These are phyloP conservation scores for Andricus curvator DNA, from an alignment of 2,888 invertebrate species.

Conservation along the genomic window DNA sequence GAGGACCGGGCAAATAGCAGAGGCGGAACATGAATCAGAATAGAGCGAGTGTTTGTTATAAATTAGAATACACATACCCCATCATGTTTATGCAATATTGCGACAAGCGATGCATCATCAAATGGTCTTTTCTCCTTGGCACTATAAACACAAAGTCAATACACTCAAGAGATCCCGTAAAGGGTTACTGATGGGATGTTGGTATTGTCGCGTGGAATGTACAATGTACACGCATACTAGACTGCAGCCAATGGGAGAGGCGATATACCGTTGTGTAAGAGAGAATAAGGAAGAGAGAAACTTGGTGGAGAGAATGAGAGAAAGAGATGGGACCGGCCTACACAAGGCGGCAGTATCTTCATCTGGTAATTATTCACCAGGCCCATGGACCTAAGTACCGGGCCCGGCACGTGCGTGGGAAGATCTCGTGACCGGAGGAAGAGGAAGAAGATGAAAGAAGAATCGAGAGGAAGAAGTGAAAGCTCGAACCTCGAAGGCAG, in stretches of 20 bases:
- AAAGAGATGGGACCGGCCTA: slow-evolving; percentile 59
- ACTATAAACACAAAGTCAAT: slow-evolving; percentile 33
- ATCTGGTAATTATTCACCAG: slow-evolving; percentile 72
- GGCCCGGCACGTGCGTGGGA: slow-evolving; percentile 69
- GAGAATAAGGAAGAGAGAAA: slow-evolving; percentile 45
- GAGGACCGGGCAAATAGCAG: not conserved
- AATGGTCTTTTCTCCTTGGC: slow-evolving; percentile 26
- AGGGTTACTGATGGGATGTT: slow-evolving; percentile 30
- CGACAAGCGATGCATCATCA: slow-evolving; percentile 28
- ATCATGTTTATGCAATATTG: slow-evolving; percentile 23
- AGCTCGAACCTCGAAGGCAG: slow-evolving; percentile 48
- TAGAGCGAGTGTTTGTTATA: not conserved
- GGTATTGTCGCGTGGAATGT: slow-evolving; percentile 31
- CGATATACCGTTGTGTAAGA: slow-evolving; percentile 41
- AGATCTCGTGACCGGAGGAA: slow-evolving; percentile 63
- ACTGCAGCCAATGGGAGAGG: slow-evolving; percentile 11
- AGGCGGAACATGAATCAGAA: slow-evolving; percentile 5
- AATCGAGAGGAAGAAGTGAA: slow-evolving; percentile 58
- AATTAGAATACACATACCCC: not conserved
- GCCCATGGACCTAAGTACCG: slow-evolving; percentile 59
- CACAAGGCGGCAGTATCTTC: slow-evolving; percentile 70
- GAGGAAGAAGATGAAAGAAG: slow-evolving; percentile 61
- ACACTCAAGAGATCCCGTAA: slow-evolving; percentile 28
- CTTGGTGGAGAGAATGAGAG: slow-evolving; percentile 29
- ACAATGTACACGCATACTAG: slow-evolving; percentile 1